Base-by-base conservation (phyloP, 2,797 vertebrate species). In the Brotogeris chrysoptera region DNA sequence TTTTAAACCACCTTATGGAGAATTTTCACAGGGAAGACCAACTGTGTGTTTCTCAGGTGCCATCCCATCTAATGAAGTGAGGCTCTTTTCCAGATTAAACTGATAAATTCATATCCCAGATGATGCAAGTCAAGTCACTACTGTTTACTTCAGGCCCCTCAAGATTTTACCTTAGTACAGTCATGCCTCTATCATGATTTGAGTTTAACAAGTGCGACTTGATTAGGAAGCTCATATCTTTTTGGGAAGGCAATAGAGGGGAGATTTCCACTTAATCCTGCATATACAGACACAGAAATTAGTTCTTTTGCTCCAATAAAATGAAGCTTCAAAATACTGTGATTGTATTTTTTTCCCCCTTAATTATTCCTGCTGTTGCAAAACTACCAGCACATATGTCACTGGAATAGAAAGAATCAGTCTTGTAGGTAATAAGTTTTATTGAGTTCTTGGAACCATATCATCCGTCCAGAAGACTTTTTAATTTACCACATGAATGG, bases 401-500 rank as follows among this genome's bases (percentile, higher is more conserved):
- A 80, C 72, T 71, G 47, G 43, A 89, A 95, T 49, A 96, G 84
- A 93, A 96, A 95, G 69, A 91, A 92, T 83, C 89, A 90, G 61
- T 72, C 92, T 95, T 15, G 4, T 63, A 97, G 76, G 93, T 90
- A 96, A 78, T 92, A 94, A 80, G 92, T 96, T 97, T 96, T 96
- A 96, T 95, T 96, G 95, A 97, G 95, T 96, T 93, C 94, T 91
- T 5, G 1, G 89, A 89, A 97, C 93, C 91, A 27, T 90, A 96
- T 96, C 93, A 96, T 94, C 94, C 17, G 50, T 96, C 94, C 96
- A 95, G 88, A 87, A 86, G 97, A 96, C 94, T 96, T 97, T 97
- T 96, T 95, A 97, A 97, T 97, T 97, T 97, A 94, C 96, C 96
- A 97, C 95, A 94, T 97, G 96, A 96, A 95, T 60, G 93, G 88